A percentile compares a stretch with the other conserved stretches of the same genome.
These are phyloP conservation scores for Mormyrus lacerda DNA, from an alignment of 2,113 vertebrate species.

Conservation along the genomic window DNA sequence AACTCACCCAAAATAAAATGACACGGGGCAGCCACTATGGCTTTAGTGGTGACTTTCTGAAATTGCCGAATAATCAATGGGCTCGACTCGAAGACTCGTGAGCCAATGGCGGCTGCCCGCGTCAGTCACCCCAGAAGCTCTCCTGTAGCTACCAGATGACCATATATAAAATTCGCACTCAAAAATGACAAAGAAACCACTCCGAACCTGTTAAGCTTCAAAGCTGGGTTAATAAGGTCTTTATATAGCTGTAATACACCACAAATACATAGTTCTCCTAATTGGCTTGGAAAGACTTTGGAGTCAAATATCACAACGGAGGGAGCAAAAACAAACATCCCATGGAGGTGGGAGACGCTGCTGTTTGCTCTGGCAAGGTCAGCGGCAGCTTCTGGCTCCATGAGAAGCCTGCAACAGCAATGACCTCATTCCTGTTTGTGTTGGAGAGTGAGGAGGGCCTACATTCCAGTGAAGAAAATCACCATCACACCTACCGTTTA, in stretches of 20 bases:
- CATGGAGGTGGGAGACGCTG: background rate
- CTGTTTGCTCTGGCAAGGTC: conserved; percentile 33
- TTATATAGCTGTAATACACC: background rate
- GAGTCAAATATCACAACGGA: conserved; percentile 35
- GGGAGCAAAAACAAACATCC: conserved; percentile 32
- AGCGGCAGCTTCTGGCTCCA: conserved; percentile 1
- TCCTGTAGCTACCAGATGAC: background rate
- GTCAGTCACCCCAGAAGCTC: background rate
- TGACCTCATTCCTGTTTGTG: conserved; percentile 38
- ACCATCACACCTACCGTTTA: background rate
- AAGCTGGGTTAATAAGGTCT: background rate
- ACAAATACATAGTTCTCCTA: conserved; percentile 13
- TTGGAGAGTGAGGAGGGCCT: conserved; percentile 22
- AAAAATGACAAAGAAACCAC: background rate
- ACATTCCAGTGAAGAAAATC: background rate
- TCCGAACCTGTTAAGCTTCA: background rate
- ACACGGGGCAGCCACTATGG: background rate
- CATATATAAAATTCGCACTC: background rate
- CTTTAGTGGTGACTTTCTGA: conserved; percentile 37
- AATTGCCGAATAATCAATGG: conserved; percentile 35
- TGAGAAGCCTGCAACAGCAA: conserved; percentile 16
- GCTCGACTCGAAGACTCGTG: background rate
- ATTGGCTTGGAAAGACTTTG: conserved; percentile 19
- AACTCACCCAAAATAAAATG: background rate
- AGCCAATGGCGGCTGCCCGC: background rate